phyloP scores from a whole-genome alignment of 1,140 invertebrate species.

The Chelonus insularis region DNA sequence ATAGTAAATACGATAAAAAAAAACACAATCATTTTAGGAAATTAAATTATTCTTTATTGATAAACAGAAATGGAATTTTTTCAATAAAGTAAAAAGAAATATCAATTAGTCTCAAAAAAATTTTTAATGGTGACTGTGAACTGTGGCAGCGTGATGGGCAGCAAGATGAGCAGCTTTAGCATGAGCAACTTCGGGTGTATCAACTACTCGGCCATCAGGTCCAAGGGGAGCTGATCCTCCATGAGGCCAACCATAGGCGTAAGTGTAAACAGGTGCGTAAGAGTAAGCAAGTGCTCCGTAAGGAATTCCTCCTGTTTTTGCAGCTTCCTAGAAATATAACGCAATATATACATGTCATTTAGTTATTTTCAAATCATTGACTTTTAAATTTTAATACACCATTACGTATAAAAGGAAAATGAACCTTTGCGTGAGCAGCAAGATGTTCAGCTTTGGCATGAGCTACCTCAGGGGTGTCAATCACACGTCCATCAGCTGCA shows the following conservation, averaged over 20 bases:
- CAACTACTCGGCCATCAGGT: constrained; percentile 61
- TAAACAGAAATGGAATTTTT: too few species aligned
- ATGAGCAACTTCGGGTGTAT: constrained; percentile 65
- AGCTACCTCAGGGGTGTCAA: constrained; percentile 64
- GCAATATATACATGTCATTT: not conserved
- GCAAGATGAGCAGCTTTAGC: constrained; percentile 63
- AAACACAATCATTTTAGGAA: too few species aligned
- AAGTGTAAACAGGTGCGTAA: constrained; percentile 51
- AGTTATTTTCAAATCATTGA: not conserved
- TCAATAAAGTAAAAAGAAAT: too few species aligned
- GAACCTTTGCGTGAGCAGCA: constrained; percentile 47
- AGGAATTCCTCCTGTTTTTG: constrained; percentile 31
- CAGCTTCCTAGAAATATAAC: constrained; percentile 48
- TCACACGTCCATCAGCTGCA: constrained; percentile 56
- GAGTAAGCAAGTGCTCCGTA: constrained; percentile 42
- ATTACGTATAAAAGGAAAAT: not conserved
- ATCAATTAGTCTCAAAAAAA: not conserved
- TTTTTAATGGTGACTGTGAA: constrained; percentile 34
- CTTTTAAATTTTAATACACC: not conserved
- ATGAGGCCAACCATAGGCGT: constrained; percentile 53
- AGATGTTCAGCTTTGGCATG: constrained; percentile 62
- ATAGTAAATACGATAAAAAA: too few species aligned
- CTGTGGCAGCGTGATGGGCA: constrained; percentile 59
- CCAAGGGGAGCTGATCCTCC: constrained; percentile 56
- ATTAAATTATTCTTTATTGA: too few species aligned